These are phyloP conservation scores for Idris sp. DNA, from an alignment of 1,140 invertebrate species.

Conservation along the genomic window DNA sequence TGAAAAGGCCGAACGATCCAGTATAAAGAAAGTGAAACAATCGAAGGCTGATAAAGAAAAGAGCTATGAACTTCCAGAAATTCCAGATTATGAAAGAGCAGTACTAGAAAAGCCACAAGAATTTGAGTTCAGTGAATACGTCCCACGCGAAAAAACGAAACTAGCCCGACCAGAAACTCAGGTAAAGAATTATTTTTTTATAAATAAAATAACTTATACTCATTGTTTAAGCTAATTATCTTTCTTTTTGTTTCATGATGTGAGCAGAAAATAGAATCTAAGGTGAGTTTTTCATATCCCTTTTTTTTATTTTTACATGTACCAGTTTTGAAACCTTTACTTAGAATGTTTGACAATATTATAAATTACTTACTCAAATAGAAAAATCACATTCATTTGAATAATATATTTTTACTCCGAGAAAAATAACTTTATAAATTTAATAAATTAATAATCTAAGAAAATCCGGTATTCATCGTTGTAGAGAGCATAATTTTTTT, in stretches of 20 bases:
- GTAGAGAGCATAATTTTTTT: too few relatives aligned
- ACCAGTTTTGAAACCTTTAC: too few relatives aligned
- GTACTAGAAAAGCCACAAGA: constrained; percentile 82
- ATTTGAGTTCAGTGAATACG: constrained; percentile 73
- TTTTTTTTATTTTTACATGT: too few relatives aligned
- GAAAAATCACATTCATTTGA: too few relatives aligned
- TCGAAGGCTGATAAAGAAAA: constrained; percentile 77
- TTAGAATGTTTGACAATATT: too few relatives aligned
- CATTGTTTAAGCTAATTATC: too few relatives aligned
- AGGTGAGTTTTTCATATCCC: too few relatives aligned
- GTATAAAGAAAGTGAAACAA: constrained; percentile 71
- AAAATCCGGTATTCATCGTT: too few relatives aligned
- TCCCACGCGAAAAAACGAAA: constrained; percentile 73
- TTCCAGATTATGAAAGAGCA: constrained; percentile 84
- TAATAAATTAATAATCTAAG: too few relatives aligned
- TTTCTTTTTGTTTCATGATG: constrained; percentile 65
- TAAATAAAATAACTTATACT: constrained; percentile 1
- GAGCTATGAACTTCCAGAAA: constrained; percentile 85
- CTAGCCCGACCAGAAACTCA: constrained; percentile 72
- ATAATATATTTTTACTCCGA: too few relatives aligned
- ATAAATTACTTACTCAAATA: too few relatives aligned
- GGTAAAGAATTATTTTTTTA: constrained; percentile 54
- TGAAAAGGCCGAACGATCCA: constrained; percentile 70
- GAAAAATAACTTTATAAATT: too few relatives aligned
- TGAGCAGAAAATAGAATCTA: constrained; percentile 75